These are phyloP conservation scores for Agapetus fuscipes DNA, from an alignment of 2,888 invertebrate genomes.

Conservation along the genomic window DNA sequence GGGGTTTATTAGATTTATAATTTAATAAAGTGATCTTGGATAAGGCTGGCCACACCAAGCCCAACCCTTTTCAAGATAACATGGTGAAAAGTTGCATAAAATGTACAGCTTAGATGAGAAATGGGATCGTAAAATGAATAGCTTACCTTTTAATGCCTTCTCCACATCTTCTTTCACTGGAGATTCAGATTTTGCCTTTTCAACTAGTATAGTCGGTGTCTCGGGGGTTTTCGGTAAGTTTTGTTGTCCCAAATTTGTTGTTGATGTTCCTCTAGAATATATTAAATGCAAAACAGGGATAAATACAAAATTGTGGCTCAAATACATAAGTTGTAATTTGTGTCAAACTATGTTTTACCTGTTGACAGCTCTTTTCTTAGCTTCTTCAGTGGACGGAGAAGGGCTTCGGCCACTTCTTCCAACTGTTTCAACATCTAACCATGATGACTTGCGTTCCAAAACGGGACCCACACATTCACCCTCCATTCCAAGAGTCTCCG, in stretches of 20 bases:
- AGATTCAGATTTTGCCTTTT: constrained; percentile 29
- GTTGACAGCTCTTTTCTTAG: constrained; percentile 29
- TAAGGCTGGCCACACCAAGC: no score
- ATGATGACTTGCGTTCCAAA: constrained; percentile 39
- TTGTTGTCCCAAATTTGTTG: constrained; percentile 30
- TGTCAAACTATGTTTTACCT: constrained; percentile 5
- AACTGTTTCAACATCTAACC: constrained; percentile 38
- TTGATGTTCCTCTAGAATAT: constrained; percentile 37
- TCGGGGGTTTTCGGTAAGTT: no score
- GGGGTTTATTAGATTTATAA: no score
- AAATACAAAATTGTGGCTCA: background rate
- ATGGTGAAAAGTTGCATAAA: no score
- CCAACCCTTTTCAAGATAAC: no score
- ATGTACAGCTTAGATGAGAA: no score
- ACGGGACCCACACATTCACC: constrained; percentile 43
- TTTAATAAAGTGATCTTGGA: no score
- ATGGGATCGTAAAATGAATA: no score
- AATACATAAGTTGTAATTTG: no score
- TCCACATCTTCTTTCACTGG: constrained; percentile 32
- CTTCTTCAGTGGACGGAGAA: constrained; percentile 47
- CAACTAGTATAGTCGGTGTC: constrained; percentile 9
- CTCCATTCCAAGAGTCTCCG: constrained; percentile 74
- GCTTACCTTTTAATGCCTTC: constrained; percentile 23
- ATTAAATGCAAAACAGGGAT: background rate
- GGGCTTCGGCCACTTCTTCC: constrained; percentile 32